phyloP scores from a whole-genome alignment of 2,888 invertebrate species.

The Quadroppia sp. region DNA sequence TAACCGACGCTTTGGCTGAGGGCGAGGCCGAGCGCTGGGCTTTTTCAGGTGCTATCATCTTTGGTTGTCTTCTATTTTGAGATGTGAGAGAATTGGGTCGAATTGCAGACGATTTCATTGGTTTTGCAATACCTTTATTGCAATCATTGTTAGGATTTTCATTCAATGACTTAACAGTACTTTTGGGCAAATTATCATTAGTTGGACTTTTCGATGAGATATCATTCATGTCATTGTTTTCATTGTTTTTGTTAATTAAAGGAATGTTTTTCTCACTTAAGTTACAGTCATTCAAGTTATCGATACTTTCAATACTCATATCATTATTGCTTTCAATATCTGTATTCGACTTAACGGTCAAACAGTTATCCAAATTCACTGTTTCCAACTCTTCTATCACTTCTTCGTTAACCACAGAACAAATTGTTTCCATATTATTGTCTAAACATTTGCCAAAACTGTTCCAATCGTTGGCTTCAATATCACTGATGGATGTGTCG shows the following conservation, averaged over 20 bases:
- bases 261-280: constrained; percentile 19
- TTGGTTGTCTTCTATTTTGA: neutral
- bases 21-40: constrained; percentile 15
- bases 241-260: neutral
- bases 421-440: neutral
- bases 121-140: neutral
- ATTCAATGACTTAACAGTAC: constrained; percentile 1
- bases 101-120: constrained; percentile 13
- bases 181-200: neutral
- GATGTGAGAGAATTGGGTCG: constrained; percentile 5
- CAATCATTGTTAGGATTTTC: neutral
- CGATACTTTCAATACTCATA: constrained; percentile 15
- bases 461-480: neutral
- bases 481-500: neutral
- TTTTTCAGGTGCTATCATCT: neutral
- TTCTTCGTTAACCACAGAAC: neutral
- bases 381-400: constrained; percentile 8
- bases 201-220: neutral
- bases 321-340: constrained; percentile 8
- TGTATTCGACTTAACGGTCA: neutral
- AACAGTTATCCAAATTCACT: constrained; percentile 2
- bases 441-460: neutral
- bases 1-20: constrained; percentile 7
- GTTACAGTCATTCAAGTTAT: neutral
- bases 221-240: neutral